Percentiles rank a stretch among this genome's conserved stretches.
phyloP scores from a whole-genome alignment of 2,113 vertebrate genomes.

The Ochotona curzoniae region DNA sequence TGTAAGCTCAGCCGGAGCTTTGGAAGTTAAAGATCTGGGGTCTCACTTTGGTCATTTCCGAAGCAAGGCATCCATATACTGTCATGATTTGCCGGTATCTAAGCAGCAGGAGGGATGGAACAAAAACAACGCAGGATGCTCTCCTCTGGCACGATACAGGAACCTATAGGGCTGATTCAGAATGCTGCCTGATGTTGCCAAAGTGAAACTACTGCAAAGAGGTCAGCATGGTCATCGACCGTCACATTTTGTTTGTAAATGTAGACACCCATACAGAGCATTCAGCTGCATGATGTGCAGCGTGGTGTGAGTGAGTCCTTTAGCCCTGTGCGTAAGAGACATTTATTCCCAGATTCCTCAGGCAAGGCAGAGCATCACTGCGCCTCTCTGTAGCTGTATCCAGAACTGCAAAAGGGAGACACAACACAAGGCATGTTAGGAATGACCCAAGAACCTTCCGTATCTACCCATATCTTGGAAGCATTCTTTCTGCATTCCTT shows the following conservation, averaged over 20 bases:
- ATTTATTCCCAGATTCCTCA: background rate
- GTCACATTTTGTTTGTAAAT: background rate
- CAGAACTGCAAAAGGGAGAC: background rate
- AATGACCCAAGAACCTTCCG: background rate
- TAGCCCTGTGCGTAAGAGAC: background rate
- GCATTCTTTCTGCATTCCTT: background rate
- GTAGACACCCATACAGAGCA: background rate
- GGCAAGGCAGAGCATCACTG: background rate
- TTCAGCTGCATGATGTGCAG: background rate
- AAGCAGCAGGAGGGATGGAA: background rate
- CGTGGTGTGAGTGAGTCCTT: background rate
- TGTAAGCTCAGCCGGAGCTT: slow-evolving; percentile 18
- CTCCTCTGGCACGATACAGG: background rate
- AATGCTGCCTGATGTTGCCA: slow-evolving; percentile 2
- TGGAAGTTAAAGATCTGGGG: slow-evolving; percentile 15
- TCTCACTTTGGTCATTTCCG: background rate
- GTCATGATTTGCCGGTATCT: slow-evolving; percentile 12
- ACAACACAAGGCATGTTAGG: background rate
- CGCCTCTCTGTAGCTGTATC: background rate
- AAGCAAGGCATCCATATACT: background rate
- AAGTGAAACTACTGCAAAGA: background rate
- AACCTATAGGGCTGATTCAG: background rate
- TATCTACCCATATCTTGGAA: background rate
- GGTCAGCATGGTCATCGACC: background rate
- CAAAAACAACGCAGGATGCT: background rate